Evolutionary conservation across 2,888 invertebrate species (phyloP).

Genomic region (Drosophila melanosoma): DNA sequence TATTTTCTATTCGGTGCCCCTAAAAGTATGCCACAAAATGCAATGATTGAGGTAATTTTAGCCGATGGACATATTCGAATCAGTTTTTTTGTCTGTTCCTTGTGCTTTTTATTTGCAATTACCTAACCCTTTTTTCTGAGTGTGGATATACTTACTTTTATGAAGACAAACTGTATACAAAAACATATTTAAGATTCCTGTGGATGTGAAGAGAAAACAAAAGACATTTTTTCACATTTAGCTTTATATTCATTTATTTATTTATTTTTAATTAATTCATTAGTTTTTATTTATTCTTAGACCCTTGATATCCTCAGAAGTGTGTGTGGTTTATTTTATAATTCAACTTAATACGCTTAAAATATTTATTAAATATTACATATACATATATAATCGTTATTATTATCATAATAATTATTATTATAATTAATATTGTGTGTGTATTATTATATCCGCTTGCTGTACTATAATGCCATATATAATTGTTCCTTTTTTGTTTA

Average conservation of each 20-base stretch:
- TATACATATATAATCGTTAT: slow-evolving; percentile 64
- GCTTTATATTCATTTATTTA: slow-evolving; percentile 80
- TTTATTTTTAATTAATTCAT: slow-evolving; percentile 83
- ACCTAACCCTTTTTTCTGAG: not conserved
- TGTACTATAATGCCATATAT: slow-evolving; percentile 75
- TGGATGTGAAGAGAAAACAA: not conserved
- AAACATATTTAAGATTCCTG: not conserved
- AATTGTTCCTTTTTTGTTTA: slow-evolving; percentile 54
- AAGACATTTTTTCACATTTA: slow-evolving; percentile 67
- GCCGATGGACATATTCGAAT: not conserved
- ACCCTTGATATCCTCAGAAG: slow-evolving; percentile 85
- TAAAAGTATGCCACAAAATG: not conserved
- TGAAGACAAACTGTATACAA: not conserved
- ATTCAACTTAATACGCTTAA: slow-evolving; percentile 76
- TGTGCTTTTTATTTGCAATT: not conserved
- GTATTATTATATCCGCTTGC: slow-evolving; percentile 65
- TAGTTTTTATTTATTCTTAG: slow-evolving; percentile 84
- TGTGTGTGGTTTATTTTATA: slow-evolving; percentile 75
- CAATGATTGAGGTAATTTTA: not conserved
- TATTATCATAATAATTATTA: slow-evolving; percentile 46
- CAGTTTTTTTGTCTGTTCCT: not conserved
- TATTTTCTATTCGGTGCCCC: not conserved
- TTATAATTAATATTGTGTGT: slow-evolving; percentile 53
- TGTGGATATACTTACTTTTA: not conserved
- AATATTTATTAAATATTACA: slow-evolving; percentile 62